Base-by-base conservation (phyloP, 2,888 invertebrate genomes). In the Cyaniris semiargus region DNA sequence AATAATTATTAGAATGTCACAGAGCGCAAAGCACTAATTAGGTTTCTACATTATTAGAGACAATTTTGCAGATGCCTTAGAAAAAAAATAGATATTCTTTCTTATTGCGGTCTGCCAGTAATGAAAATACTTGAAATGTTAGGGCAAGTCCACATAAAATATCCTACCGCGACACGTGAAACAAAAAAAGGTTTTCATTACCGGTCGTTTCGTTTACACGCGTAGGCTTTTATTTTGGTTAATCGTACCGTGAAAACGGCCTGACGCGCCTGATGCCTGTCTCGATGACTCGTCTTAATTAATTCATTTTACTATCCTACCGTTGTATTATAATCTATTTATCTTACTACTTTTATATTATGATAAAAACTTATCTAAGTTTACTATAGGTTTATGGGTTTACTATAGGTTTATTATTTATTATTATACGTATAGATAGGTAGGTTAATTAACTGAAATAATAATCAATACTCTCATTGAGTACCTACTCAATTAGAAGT, bases 171-270 rank as follows among this genome's bases (percentile, higher is more conserved):
- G 80, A 78, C 76, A 58, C 77, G 79, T 79, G 81, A 84, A 83
- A 84, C 82, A 82, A 82, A 85, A 86, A 86, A 86, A 86, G 84
- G 84, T 86, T 87, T 89, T 89, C 85, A 89, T 89, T 86, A 87
- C 86, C 83, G 83, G 83, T 86, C 85, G 87, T 88, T 88, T 85
- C 84, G 83, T 82, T 84, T 84, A 87, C 87, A 87, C 85, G 85
- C 83, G 81, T 83, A 82, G 82, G 85, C 85, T 87, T 88, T 88
- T 88, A 88, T 88, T 84, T 85, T 85, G 84, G 83, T 85, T 85
- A 86, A 87, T 83, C 83, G 82, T 84, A 82, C 83, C 84, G 83
- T 84, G 79, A 83, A 83, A 84, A 80, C 82, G 80, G 76, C 79
- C 79, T 66, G 66, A 27, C 27, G 66, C 27, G 60, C 60, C 78